A percentile compares a stretch with the other conserved stretches of the same genome.
Evolutionary conservation across 1,140 invertebrate species (phyloP).

Genomic region (Drosophila elegans): DNA sequence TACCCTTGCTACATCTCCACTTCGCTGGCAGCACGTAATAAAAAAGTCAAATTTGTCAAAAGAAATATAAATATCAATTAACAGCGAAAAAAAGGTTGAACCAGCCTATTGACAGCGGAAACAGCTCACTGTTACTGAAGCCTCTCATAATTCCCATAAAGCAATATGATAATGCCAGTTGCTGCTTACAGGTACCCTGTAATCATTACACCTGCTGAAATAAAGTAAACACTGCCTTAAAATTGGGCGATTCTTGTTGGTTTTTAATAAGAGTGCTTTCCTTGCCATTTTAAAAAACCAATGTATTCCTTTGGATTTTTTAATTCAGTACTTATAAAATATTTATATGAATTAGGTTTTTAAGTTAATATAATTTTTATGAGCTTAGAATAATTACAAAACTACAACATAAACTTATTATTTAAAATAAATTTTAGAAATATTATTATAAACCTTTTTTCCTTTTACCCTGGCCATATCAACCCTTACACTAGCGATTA

Average conservation of each 20-base stretch:
- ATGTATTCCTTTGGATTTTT: too few relatives aligned
- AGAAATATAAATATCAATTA: constrained; percentile 41
- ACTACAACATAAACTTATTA: too few relatives aligned
- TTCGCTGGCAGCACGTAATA: constrained; percentile 19
- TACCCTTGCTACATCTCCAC: constrained; percentile 12
- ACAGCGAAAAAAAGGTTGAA: constrained; percentile 21
- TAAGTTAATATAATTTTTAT: too few relatives aligned
- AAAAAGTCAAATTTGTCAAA: constrained; percentile 42
- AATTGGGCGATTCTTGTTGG: too few relatives aligned
- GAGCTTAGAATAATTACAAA: too few relatives aligned
- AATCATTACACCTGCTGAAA: not conserved
- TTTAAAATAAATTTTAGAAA: too few relatives aligned
- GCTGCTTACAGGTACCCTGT: constrained; percentile 9
- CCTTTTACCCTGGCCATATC: not conserved
- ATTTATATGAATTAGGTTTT: too few relatives aligned
- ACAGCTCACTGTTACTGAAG: constrained; percentile 23
- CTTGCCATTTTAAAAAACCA: too few relatives aligned
- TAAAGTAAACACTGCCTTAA: too few relatives aligned
- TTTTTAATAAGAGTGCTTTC: not conserved
- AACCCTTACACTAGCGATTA: not conserved
- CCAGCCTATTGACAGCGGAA: constrained; percentile 58
- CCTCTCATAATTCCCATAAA: constrained; percentile 31
- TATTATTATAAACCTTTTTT: too few relatives aligned
- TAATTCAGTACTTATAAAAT: too few relatives aligned
- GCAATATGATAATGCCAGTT: constrained; percentile 15